phyloP scores from a whole-genome alignment of 2,888 invertebrate genomes.

The Lithosia quadra region DNA sequence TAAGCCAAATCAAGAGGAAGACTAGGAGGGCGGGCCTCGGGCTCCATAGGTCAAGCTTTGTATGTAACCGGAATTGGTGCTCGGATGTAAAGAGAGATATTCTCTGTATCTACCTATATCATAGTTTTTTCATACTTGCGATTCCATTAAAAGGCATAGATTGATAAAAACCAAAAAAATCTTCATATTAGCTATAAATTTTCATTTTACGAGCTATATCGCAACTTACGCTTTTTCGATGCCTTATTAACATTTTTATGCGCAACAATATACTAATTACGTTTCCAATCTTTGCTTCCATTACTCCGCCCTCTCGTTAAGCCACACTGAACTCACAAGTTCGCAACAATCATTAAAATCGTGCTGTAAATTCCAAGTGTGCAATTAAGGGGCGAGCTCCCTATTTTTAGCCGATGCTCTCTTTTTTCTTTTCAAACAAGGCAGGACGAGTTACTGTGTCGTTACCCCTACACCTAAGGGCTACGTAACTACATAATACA shows the following conservation, averaged over 20 bases:
- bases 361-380: conserved; percentile 80
- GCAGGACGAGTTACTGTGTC: conserved; percentile 63
- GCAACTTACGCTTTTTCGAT: conserved; percentile 40
- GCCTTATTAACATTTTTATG: conserved; percentile 50
- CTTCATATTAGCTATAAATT: conserved; percentile 37
- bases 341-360: conserved; percentile 70
- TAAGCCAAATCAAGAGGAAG: neutral
- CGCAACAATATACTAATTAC: conserved; percentile 62
- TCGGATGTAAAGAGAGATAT: neutral
- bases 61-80: neutral
- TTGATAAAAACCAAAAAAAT: conserved; percentile 23
- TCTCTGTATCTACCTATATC: neutral
- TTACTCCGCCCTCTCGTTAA: conserved; percentile 61
- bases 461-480: conserved; percentile 63
- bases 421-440: conserved; percentile 66
- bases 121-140: neutral
- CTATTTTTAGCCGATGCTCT: conserved; percentile 78
- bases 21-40: neutral
- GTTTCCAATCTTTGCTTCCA: conserved; percentile 60
- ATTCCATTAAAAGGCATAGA: conserved; percentile 9
- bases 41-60: neutral
- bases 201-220: conserved; percentile 38
- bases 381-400: conserved; percentile 76
- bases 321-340: conserved; percentile 43
- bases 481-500: conserved; percentile 43